Percentiles rank a stretch among this genome's conserved stretches.
Conservation (phyloP, 1,140 invertebrate genomes). For the Brachionus angularis region DNA sequence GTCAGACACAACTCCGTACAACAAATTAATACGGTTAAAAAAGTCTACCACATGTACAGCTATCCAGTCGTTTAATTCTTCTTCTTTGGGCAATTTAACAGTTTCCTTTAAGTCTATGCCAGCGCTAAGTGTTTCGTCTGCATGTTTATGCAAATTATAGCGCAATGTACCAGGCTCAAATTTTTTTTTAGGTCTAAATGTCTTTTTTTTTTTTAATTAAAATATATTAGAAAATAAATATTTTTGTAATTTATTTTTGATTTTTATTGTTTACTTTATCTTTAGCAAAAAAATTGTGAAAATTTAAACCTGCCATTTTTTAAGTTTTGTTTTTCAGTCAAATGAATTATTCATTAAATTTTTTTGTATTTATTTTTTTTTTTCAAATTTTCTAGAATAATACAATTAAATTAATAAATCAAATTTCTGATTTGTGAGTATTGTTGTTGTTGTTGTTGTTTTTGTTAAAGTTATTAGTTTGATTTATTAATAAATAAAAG, state of each 20-base stretch:
- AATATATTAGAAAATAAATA: background rate
- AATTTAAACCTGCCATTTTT: conserved; percentile 22
- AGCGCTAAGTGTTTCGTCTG: conserved; percentile 85
- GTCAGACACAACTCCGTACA: conserved; percentile 78
- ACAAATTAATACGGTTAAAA: conserved; percentile 89
- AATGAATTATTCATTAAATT: conserved; percentile 18
- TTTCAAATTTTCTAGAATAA: too few relatives aligned
- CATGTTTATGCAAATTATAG: conserved; percentile 86
- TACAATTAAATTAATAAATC: background rate
- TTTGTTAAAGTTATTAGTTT: too few relatives aligned
- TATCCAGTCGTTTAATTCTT: conserved; percentile 87
- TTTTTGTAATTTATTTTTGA: background rate
- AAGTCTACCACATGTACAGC: conserved; percentile 94
- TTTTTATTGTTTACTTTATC: conserved; percentile 32
- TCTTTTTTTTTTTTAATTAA: conserved; percentile 63
- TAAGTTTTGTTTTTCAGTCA: background rate
- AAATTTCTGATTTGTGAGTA: too few relatives aligned
- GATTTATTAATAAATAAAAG: too few relatives aligned
- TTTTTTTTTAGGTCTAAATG: conserved; percentile 81
- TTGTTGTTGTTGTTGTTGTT: too few relatives aligned
- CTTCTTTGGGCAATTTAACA: conserved; percentile 77
- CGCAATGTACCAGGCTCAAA: conserved; percentile 83
- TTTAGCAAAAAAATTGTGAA: conserved; percentile 44
- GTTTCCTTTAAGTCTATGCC: conserved; percentile 81
- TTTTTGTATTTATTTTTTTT: too few relatives aligned